Evolutionary conservation across 2,113 vertebrate genomes (phyloP).

Genomic region (Labrus mixtus): DNA sequence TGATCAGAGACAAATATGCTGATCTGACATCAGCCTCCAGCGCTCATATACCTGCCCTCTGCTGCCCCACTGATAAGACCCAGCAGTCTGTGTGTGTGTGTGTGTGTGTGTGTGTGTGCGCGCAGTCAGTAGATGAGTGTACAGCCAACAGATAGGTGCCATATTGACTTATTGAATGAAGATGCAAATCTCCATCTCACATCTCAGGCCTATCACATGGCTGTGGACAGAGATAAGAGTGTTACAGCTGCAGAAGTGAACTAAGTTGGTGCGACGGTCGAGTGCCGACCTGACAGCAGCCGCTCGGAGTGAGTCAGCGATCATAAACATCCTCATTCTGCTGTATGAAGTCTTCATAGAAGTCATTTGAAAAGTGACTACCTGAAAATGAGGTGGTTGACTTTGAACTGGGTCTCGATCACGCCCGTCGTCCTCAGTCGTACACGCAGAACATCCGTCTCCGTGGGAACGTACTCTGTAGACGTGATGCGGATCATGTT

Average conservation of each 20-base stretch:
- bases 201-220: constrained; percentile 32
- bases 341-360: neutral
- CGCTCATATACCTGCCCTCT: constrained; percentile 57
- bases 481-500: constrained; percentile 80
- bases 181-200: constrained; percentile 31
- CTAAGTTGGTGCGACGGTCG: neutral
- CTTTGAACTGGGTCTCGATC: constrained; percentile 86
- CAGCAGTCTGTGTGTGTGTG: neutral
- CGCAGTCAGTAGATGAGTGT: constrained; percentile 10
- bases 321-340: neutral
- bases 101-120: constrained; percentile 16
- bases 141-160: constrained; percentile 28
- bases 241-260: constrained; percentile 25
- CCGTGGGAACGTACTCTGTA: constrained; percentile 79
- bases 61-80: constrained; percentile 71
- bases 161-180: constrained; percentile 63
- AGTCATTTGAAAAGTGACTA: constrained; percentile 45
- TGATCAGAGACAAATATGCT: constrained; percentile 59
- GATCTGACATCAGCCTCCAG: constrained; percentile 52
- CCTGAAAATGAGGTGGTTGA: constrained; percentile 84
- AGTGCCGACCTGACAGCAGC: neutral
- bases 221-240: constrained; percentile 64
- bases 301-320: neutral
- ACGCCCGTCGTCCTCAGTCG: constrained; percentile 83
- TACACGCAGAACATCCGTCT: constrained; percentile 82